Percentiles rank a stretch among this genome's conserved stretches.
Evolutionary conservation across 2,797 vertebrate species (phyloP).

Genomic region (Poecile montanus): DNA sequence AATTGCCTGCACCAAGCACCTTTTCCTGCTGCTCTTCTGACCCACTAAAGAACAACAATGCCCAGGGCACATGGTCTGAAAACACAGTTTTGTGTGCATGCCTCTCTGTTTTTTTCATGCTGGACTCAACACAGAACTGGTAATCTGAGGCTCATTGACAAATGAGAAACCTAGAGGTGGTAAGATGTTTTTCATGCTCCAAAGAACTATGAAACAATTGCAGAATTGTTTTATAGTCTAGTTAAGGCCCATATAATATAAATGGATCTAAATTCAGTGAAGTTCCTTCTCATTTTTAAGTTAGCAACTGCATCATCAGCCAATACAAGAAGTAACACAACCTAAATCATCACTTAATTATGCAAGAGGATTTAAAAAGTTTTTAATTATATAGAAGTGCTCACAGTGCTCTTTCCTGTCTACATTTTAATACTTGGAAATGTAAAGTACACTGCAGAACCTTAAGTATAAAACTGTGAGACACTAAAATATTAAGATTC

Average conservation of each 20-base stretch:
- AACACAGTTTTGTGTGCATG: background rate
- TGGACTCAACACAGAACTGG: background rate
- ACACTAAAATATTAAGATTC: background rate
- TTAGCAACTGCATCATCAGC: background rate
- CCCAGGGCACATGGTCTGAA: background rate
- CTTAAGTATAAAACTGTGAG: background rate
- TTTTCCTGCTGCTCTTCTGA: background rate
- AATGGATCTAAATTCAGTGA: background rate
- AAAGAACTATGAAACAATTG: background rate
- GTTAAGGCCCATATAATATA: background rate
- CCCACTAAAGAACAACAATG: background rate
- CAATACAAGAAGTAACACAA: background rate
- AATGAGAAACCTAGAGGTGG: background rate
- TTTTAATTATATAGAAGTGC: background rate
- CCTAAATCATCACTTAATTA: background rate
- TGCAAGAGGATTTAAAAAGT: background rate
- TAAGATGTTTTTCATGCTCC: background rate
- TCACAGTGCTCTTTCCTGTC: background rate
- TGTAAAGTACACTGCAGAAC: background rate
- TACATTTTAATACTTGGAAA: background rate
- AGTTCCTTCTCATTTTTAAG: background rate
- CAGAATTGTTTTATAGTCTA: background rate
- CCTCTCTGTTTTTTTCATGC: accelerated
- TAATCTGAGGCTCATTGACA: background rate
- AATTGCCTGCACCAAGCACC: background rate